Conservation (phyloP, 2,797 vertebrate species). For the Sebastes trivittatus region DNA sequence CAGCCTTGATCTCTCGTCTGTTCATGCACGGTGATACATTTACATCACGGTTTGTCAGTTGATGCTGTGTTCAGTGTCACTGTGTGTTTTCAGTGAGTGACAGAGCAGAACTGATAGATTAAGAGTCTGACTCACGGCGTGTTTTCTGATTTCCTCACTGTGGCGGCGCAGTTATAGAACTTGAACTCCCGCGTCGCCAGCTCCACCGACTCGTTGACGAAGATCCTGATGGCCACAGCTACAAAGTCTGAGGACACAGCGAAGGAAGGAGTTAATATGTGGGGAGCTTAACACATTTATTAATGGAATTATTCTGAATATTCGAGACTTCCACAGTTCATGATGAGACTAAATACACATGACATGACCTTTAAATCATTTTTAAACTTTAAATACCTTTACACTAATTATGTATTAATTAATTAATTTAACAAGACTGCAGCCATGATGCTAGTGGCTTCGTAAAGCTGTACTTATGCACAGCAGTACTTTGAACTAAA, state of each 20-base stretch:
- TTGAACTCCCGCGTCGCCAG: slow-evolving; percentile 88
- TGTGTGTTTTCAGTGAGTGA: slow-evolving; percentile 62
- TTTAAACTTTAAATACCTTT: neutral
- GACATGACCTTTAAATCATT: neutral
- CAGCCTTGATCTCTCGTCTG: slow-evolving; percentile 71
- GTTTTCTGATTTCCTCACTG: slow-evolving; percentile 89
- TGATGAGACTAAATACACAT: neutral
- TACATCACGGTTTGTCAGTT: slow-evolving; percentile 68
- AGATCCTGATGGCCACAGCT: slow-evolving; percentile 84
- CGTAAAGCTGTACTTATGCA: neutral
- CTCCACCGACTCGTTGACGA: slow-evolving; percentile 79
- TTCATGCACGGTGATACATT: slow-evolving; percentile 69
- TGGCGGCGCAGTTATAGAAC: slow-evolving; percentile 94
- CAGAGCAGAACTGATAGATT: slow-evolving; percentile 63
- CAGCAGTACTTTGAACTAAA: neutral
- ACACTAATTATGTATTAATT: neutral
- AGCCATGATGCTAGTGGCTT: neutral
- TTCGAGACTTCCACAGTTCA: neutral
- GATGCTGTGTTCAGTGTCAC: slow-evolving; percentile 63
- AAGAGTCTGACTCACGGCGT: slow-evolving; percentile 89
- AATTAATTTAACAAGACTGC: neutral
- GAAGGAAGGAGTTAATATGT: neutral
- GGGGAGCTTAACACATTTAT: neutral
- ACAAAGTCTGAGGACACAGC: slow-evolving; percentile 86
- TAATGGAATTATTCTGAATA: neutral